These are phyloP conservation scores for Drosophila mulleri DNA, from an alignment of 2,888 invertebrate species.

Conservation along the genomic window DNA sequence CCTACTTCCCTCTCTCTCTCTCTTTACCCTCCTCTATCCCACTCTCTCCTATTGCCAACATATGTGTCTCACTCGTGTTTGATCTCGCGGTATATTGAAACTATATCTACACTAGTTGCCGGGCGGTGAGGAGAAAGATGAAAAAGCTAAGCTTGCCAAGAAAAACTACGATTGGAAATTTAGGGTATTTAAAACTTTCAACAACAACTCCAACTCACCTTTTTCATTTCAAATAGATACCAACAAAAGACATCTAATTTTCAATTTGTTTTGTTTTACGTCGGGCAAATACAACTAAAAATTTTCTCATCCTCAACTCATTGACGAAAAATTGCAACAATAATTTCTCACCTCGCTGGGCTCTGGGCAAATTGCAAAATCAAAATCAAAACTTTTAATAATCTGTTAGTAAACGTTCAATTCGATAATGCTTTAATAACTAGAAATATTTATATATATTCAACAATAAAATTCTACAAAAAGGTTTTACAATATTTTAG, in stretches of 20 bases:
- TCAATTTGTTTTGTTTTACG: conserved; percentile 40
- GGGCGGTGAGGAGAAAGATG: conserved; percentile 84
- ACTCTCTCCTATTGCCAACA: conserved; percentile 8
- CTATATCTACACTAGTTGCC: conserved; percentile 76
- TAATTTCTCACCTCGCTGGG: conserved; percentile 37
- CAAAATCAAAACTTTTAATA: not conserved
- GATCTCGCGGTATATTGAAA: conserved; percentile 37
- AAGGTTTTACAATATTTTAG: conserved; percentile 28
- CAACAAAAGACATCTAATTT: conserved; percentile 23
- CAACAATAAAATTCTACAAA: not conserved
- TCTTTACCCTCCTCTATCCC: conserved; percentile 7
- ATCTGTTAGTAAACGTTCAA: conserved; percentile 31
- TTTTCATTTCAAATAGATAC: conserved; percentile 17
- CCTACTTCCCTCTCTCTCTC: conserved; percentile 21
- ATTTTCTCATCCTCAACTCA: conserved; percentile 39
- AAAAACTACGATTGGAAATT: conserved; percentile 87
- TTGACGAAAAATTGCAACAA: conserved; percentile 40
- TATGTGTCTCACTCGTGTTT: conserved; percentile 9
- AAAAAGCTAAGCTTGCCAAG: conserved; percentile 81
- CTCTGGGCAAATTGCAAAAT: conserved; percentile 28
- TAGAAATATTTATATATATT: conserved; percentile 16
- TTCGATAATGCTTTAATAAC: conserved; percentile 25
- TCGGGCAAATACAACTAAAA: conserved; percentile 13
- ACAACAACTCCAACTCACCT: conserved; percentile 19
- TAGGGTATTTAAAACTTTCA: conserved; percentile 85